phyloP scores from a whole-genome alignment of 2,797 vertebrate genomes.

The Enteromius treurensis region DNA sequence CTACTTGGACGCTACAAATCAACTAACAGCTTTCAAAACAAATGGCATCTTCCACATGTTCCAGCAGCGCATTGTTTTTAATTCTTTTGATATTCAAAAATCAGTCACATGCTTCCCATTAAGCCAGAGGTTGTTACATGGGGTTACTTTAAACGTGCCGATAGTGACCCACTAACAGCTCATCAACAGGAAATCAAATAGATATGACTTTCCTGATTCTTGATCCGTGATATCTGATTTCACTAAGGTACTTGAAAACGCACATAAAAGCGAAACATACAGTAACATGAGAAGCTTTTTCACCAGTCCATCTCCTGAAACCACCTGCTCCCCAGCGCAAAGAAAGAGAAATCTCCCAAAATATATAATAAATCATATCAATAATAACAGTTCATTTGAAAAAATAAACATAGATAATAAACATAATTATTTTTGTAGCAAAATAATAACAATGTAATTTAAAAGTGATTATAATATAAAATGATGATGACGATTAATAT shows the following conservation, averaged over 20 bases:
- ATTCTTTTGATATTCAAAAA: background rate
- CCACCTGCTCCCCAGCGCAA: conserved; percentile 27
- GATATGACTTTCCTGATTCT: conserved; percentile 29
- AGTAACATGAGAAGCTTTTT: conserved; percentile 53
- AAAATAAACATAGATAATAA: background rate
- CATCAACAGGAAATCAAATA: conserved; percentile 38
- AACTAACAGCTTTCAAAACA: background rate
- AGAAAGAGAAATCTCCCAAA: background rate
- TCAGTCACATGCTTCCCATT: background rate
- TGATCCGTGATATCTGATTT: conserved; percentile 51
- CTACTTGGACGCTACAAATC: background rate
- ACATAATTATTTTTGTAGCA: background rate
- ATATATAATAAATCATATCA: background rate
- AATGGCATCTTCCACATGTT: background rate
- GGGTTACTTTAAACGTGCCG: background rate
- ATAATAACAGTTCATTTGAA: background rate
- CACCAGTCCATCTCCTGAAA: conserved; percentile 22
- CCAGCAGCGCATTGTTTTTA: background rate
- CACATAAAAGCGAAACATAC: conserved; percentile 50
- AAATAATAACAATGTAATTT: background rate
- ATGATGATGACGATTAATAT: background rate
- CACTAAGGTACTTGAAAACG: conserved; percentile 32
- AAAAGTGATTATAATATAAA: background rate
- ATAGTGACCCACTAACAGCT: conserved; percentile 18
- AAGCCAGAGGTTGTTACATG: background rate